phyloP scores from a whole-genome alignment of 2,888 invertebrate genomes.

The Spicauda simplicius region DNA sequence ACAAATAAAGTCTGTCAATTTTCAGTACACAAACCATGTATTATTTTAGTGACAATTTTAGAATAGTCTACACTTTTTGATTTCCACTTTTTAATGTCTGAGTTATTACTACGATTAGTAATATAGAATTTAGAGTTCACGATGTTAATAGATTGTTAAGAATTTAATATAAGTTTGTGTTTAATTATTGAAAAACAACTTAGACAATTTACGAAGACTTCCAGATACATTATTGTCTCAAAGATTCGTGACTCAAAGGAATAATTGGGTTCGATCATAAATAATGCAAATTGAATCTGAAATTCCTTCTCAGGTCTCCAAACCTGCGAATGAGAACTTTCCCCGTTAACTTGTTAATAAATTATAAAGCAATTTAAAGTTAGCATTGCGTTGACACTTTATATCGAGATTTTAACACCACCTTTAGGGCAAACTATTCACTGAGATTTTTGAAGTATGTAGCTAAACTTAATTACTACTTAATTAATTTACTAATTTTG shows the following conservation, averaged over 20 bases:
- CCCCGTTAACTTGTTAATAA: slow-evolving; percentile 20
- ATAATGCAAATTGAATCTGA: slow-evolving; percentile 40
- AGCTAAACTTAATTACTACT: too few relatives aligned
- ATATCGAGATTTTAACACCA: slow-evolving; percentile 16
- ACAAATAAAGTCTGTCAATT: background rate
- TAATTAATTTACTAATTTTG: too few relatives aligned
- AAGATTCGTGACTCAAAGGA: background rate
- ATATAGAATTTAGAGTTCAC: background rate
- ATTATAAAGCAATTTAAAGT: slow-evolving; percentile 24
- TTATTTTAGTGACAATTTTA: background rate
- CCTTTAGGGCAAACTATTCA: background rate
- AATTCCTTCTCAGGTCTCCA: slow-evolving; percentile 25
- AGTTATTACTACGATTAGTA: background rate
- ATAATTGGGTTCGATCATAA: slow-evolving; percentile 30
- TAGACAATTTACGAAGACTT: background rate
- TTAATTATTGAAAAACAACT: background rate
- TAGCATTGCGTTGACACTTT: slow-evolving; percentile 5
- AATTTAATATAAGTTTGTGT: background rate
- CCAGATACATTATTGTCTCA: background rate
- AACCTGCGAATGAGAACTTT: slow-evolving; percentile 31
- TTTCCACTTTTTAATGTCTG: background rate
- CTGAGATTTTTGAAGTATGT: background rate
- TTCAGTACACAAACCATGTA: background rate
- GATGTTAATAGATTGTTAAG: background rate
- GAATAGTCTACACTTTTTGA: slow-evolving; percentile 1